phyloP scores from a whole-genome alignment of 1,140 invertebrate genomes.

The Colletes latitarsis region DNA sequence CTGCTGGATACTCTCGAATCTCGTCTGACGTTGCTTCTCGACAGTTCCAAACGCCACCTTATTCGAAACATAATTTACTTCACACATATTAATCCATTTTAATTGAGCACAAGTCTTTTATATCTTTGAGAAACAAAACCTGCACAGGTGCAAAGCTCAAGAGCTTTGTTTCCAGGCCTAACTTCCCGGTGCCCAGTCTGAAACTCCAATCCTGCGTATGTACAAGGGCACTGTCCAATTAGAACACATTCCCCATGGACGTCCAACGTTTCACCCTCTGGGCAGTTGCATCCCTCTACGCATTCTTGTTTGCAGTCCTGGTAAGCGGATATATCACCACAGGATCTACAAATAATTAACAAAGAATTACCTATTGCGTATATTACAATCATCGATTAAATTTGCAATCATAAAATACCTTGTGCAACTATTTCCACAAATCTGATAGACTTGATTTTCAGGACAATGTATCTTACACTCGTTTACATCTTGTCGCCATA shows the following conservation, averaged over 20 bases:
- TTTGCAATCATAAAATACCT: conserved; percentile 60
- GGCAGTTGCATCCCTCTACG: conserved; percentile 94
- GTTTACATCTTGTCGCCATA: conserved; percentile 89
- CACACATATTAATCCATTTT: background rate
- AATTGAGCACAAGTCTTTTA: background rate
- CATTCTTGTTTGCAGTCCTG: conserved; percentile 84
- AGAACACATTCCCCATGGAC: conserved; percentile 88
- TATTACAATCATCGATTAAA: background rate
- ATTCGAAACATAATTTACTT: background rate
- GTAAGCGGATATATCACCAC: conserved; percentile 67
- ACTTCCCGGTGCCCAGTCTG: conserved; percentile 88
- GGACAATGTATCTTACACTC: conserved; percentile 91
- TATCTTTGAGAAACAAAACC: conserved; percentile 71
- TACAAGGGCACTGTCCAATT: conserved; percentile 88
- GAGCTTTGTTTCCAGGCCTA: conserved; percentile 84
- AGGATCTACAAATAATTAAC: conserved; percentile 58
- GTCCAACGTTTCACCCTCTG: conserved; percentile 87
- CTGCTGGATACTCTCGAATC: conserved; percentile 83
- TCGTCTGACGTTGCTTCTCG: conserved; percentile 84
- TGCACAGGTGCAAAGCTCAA: conserved; percentile 88
- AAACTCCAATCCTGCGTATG: conserved; percentile 87
- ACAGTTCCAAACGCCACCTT: conserved; percentile 86
- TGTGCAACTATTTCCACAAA: conserved; percentile 84
- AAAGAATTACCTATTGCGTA: background rate
- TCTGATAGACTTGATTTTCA: conserved; percentile 89